Evolutionary conservation across 2,113 vertebrate species (phyloP), one percentile per base, ranked within the genome.

Genomic region (Hyaena hyaena): DNA sequence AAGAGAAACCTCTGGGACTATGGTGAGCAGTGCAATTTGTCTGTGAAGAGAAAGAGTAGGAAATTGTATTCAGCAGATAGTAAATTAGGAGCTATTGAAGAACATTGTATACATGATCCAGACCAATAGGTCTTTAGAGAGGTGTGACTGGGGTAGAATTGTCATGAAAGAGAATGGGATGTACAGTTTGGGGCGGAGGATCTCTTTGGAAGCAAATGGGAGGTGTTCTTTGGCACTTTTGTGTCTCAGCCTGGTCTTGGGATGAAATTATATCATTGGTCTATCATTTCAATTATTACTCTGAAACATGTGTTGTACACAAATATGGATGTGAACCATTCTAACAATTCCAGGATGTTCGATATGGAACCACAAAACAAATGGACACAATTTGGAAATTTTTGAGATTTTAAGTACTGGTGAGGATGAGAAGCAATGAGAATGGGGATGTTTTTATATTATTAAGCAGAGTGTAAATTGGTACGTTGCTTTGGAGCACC

Each of bases 311-410:
- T 48, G 11, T 10, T 11, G 12, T 83, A 15, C 10, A 76, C 43
- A 81, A 58, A 63, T 69, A 39, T n/a, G 17, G 43, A 35, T 74
- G 69, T 39, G 17, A 9, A 23, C 26, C 10, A 31, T 68, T 50
- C 8, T 63, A 86, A 68, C 11, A 90, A 82, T 21, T 58, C 8
- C 45, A 94, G 66, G n/a, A 19, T 77, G 82, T 77, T 92, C 71
- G 55, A 96, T 71, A 58, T 26, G n/a, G 71, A 73, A 94, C 24
- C 19, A 85, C 10, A 89, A 89, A 77, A 63, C 74, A 69, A 92
- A 65, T 92, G 43, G 76, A 12, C 14, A 55, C 9, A 48, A 55
- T 53, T 74, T 80, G 15, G 81, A 82, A 50, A 63, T 11, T 35
- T 83, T 33, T 89, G 88, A 86, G n/a, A 65, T 74, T 74, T 63